Evolutionary conservation across 2,888 invertebrate genomes (phyloP), one percentile per base, ranked within the genome.

Genomic region (Dynastes maya): DNA sequence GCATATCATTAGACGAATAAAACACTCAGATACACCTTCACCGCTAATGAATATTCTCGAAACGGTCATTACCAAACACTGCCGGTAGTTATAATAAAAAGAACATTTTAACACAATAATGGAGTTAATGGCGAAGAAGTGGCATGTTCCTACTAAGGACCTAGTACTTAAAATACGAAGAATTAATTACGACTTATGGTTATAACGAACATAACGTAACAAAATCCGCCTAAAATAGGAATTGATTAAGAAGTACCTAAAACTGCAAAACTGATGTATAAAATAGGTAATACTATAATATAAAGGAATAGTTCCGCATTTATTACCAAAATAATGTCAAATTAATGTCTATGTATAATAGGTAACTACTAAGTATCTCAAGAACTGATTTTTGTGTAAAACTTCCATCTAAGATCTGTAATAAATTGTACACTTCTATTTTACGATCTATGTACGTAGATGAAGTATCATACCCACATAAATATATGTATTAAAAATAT

Each of bases 181-280:
- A 22, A 22, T 22, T 61, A 61, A 61, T 29, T 63, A 29, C 32
- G 29, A 63, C 9, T 63, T 29, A 63, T 58, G 71, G 49, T 61
- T 27, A 13, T 63, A 61, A 74, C 16, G 55, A 32, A 55, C 49
- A 70, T 70, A 72, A 76, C 4, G 65, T 78, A 80, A 77, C 78
- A 77, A 70, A 80, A 79, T 82, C 82, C 83, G 84, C 85, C 84
- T 84, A 82, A 80, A 80, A 82, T 82, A 84, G 86, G 86, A 86
- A 86, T 86, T 86, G 86, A 86, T 84, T 77, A 78, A 80, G 37
- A 80, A 79, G 81, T 81, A 81, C 80, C 80, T 81, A 80, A 79
- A 70, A 72, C 67, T 68, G 64, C 45, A 58, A 53, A 68, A 67
- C n/a, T 13, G 53, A 76, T 29, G 11, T 65, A 64, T 32, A 13